These are phyloP conservation scores for Pocillopora grandis DNA, from an alignment of 92 coral and sea anemone genomes.

Conservation along the genomic window DNA sequence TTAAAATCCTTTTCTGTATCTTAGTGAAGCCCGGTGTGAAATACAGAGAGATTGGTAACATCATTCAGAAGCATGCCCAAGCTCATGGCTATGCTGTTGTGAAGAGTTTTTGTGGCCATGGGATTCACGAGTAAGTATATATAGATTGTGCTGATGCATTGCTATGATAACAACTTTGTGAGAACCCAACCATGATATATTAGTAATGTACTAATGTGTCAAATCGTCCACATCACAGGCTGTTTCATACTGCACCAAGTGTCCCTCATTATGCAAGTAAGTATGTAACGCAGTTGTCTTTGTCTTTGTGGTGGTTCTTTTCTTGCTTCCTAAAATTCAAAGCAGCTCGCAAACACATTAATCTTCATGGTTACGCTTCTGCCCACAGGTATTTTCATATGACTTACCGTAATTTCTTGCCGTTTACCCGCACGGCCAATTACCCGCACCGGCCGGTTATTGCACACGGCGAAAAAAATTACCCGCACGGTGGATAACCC, in stretches of 20 bases:
- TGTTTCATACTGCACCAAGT: conserved; percentile 98
- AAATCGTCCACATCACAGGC: conserved; percentile 40
- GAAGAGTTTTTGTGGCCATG: conserved; percentile 96
- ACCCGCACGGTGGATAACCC: too few species aligned
- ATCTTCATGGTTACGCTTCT: too few species aligned
- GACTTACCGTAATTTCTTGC: too few species aligned
- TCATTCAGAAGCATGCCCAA: conserved; percentile 94
- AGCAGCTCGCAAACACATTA: too few species aligned
- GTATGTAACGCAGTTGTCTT: conserved; percentile 25
- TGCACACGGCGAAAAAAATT: too few species aligned
- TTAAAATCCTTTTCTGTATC: neutral
- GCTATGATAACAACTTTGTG: neutral
- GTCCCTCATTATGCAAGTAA: conserved; percentile 98
- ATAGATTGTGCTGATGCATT: neutral
- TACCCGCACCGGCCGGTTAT: too few species aligned
- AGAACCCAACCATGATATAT: neutral
- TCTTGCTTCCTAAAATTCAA: too few species aligned
- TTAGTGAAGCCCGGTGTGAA: conserved; percentile 95
- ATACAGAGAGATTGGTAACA: conserved; percentile 94
- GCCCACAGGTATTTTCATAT: too few species aligned
- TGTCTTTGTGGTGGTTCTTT: neutral
- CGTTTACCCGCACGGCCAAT: too few species aligned
- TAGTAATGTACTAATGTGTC: neutral
- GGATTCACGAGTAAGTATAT: conserved; percentile 86
- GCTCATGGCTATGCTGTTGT: conserved; percentile 96